phyloP scores from a whole-genome alignment of 2,797 vertebrate species.

The Poeciliopsis turneri region DNA sequence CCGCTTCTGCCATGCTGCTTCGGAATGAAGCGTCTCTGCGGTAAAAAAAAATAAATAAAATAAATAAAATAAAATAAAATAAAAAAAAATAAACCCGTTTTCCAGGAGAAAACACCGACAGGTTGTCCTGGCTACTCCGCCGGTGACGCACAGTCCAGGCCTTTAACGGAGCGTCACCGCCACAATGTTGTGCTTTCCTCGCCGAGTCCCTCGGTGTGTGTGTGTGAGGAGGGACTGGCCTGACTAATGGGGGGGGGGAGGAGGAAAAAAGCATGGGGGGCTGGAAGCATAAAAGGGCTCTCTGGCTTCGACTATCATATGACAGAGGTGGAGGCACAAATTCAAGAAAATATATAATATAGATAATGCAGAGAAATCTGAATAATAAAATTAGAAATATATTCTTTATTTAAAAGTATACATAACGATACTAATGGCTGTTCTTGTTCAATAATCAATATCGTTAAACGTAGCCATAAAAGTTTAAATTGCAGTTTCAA shows the following conservation, averaged over 20 bases:
- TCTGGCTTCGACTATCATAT: conserved; percentile 8
- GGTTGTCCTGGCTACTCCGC: background rate
- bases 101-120: background rate
- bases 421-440: background rate
- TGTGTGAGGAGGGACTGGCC: conserved; percentile 9
- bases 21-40: background rate
- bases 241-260: background rate
- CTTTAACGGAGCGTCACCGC: background rate
- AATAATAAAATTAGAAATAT: background rate
- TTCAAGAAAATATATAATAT: background rate
- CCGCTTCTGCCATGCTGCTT: conserved; percentile 87
- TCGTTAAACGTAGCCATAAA: background rate
- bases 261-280: conserved; percentile 3
- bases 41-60: too few relatives aligned
- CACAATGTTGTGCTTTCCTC: conserved; percentile 30
- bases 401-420: background rate
- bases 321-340: background rate
- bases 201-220: conserved; percentile 4
- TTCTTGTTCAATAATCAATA: background rate
- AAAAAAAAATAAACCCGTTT: background rate
- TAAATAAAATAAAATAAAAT: too few relatives aligned
- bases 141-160: conserved; percentile 2
- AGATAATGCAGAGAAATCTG: background rate
- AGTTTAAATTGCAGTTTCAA: background rate
- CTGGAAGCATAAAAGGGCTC: conserved; percentile 5